Base-by-base conservation (phyloP, 2,888 invertebrate genomes). In the Sarcophaga rosellei region DNA sequence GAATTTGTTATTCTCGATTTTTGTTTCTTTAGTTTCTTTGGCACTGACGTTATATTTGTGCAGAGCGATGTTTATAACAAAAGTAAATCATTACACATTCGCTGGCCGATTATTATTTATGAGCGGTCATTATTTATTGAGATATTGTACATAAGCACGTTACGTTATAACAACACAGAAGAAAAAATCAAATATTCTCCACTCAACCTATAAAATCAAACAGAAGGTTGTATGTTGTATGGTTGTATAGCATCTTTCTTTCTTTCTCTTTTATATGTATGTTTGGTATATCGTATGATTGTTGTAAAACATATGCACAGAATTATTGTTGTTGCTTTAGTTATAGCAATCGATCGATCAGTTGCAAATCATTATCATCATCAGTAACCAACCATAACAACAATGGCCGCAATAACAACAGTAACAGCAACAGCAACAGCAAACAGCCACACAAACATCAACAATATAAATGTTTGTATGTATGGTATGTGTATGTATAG, bases 101-200 rank as follows among this genome's bases (percentile, higher is more conserved):
- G 90, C 89, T 90, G 90, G 89, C 89, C 91, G 90, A 91, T 91
- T 91, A 91, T 91, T 91, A 91, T 91, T 91, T 91, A 91, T 90
- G 90, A 90, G 90, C 90, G 89, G 91, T 91, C 90, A 91, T 91
- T 91, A 91, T 91, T 91, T 91, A 91, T 91, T 91, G 91, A 91
- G 91, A 91, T 91, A 91, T 91, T 90, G 90, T 91, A 89, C 89
- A 88, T 88, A 88, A 89, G 90, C 90, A 90, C 90, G 90, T 84
- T 87, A 85, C 75, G 79, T 69, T 61, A 66, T 53, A 70, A 69
- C 73, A 75, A 57, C 82, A 75, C 20, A 81, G 73, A 45, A 23
- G 62, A 76, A 21, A 77, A 47, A 21, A 76, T 20, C 20, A 73
- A 75, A 78, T n/a, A 63, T n/a, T 20, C n/a, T 53, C 10, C 21